Base-by-base conservation (phyloP, 2,888 invertebrate genomes). In the Ceraclea dissimilis region DNA sequence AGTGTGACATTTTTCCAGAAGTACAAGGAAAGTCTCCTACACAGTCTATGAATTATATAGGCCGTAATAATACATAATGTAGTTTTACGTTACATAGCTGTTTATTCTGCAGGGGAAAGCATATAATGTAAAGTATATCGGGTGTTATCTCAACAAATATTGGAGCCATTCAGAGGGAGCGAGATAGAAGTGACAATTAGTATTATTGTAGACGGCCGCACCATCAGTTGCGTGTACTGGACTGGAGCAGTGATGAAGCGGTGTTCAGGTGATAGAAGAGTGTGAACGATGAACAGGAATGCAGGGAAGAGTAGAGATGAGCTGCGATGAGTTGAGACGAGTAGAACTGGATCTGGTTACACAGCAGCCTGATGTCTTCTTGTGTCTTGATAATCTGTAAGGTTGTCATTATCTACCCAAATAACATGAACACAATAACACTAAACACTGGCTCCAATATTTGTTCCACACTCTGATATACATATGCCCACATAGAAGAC, bases 351-450 rank as follows among this genome's bases (percentile, higher is more conserved):
- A 31, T 18, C 47, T 19, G 21, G 52, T 44, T 16, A 54, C 21
- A 21, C 26, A 21, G 22, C 54, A 43, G 31, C n/a, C 48, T 17
- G 53, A 10, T 33, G 53, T 17, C 26, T 39, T 46, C 26, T 10
- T 47, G 26, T 8, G 55, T 19, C 21, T 39, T 52, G 46, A 20
- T 51, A 31, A 59, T 59, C 61, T 61, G 61, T 49, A 61, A 61
- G 61, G 61, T 61, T 59, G 59, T 58, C 56, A 55, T 61, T 57
- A 39, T 56, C 59, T 49, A 60, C 57, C 61, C 61, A 55, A 59
- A 53, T 61, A 54, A 61, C 57, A 53, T 31, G 31, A n/a, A n/a
- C 52, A 39, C 50, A 61, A 60, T 51, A 56, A 47, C 44, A 44
- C 16, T 20, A 16, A 47, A 47, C 17, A 53, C 52, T 52, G 59